Evolutionary conservation across 2,888 invertebrate genomes (phyloP), one percentile per base, ranked within the genome.

Genomic region (Abscondita cerata): DNA sequence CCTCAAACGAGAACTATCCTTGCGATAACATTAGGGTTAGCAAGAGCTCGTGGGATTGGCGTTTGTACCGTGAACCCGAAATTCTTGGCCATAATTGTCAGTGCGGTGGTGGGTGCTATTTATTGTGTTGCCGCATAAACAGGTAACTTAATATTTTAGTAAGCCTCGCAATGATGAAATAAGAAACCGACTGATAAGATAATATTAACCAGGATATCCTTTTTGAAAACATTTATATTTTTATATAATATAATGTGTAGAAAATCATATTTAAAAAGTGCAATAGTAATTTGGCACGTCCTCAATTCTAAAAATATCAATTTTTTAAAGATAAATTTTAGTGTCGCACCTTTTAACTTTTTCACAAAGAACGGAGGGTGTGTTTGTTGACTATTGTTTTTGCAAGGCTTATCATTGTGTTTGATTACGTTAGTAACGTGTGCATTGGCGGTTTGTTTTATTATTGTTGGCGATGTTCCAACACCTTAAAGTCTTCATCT

Each of bases 41-140:
- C 68, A 96, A 97, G 82, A 96, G 96, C 79, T 96, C 97, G 54
- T 98, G 98, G 93, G 98, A 98, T 81, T 95, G 96, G 96, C 69
- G 98, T 98, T 83, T 98, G 97, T 85, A 95, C 96, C 71, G 97
- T 98, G 75, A 98, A 98, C 83, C 98, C 98, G 51, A 97, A 96
- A 83, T 97, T 96, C 83, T 84, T 98, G 79, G 97, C 98, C 70
- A 95, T 97, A 76, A 97, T 97, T 78, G 96, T 96, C 47, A 95
- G 95, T 54, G 96, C 96, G n/a, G 96, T 96, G 63, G 96, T 96
- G 72, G 96, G 96, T 70, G 95, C 96, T 73, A n/a, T 96, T 96
- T 83, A 93, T 96, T 81, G 96, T 96, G 67, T 85, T 96, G 75
- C 96, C 96, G 68, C 91, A 95, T 76, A 94, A 92, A 80, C 95